These are phyloP conservation scores for Abrostola triplasia DNA, from an alignment of 2,888 invertebrate species.

Conservation along the genomic window DNA sequence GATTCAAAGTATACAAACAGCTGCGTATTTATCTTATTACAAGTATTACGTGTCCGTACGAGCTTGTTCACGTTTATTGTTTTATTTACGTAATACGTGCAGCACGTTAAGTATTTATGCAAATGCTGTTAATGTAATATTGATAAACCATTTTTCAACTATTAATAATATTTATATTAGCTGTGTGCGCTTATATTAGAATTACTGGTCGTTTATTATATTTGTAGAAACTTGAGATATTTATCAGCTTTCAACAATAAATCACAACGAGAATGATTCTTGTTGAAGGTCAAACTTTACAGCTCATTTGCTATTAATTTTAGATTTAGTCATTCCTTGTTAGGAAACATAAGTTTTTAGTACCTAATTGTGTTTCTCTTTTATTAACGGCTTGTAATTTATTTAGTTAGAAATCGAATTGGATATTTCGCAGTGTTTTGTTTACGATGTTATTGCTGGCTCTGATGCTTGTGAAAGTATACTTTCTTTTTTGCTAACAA, in stretches of 20 bases:
- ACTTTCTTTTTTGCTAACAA: constrained; percentile 75
- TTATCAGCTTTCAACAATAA: constrained; percentile 35
- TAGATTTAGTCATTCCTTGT: constrained; percentile 41
- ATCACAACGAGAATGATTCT: constrained; percentile 47
- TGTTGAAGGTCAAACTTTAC: constrained; percentile 61
- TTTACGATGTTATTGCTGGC: constrained; percentile 60
- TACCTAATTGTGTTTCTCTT: constrained; percentile 25
- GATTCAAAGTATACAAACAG: constrained; percentile 62
- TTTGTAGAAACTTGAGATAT: constrained; percentile 29
- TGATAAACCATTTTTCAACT: constrained; percentile 29
- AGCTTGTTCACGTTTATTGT: constrained; percentile 43
- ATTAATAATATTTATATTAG: constrained; percentile 29
- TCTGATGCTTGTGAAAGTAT: constrained; percentile 71
- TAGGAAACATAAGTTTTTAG: constrained; percentile 27
- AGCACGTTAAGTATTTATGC: constrained; percentile 25
- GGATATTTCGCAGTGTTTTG: constrained; percentile 55
- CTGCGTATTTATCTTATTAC: constrained; percentile 69
- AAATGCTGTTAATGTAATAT: constrained; percentile 30
- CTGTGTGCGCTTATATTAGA: constrained; percentile 13
- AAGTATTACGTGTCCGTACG: constrained; percentile 62
- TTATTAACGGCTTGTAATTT: constrained; percentile 23
- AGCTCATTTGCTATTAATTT: constrained; percentile 53
- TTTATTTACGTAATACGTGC: constrained; percentile 50
- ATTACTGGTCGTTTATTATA: constrained; percentile 25
- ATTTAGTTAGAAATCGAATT: constrained; percentile 46